Percentiles rank a stretch among this genome's conserved stretches.
These are phyloP conservation scores for human DNA, from an alignment of 2,113 vertebrate species.

Conservation along the genomic window GRCh38 chr1:38292001-38292500, in stretches of 20 bases:
- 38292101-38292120: constrained; percentile 64
- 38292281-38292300: constrained; percentile 83
- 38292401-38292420: constrained; percentile 32
- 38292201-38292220: constrained; percentile 97
- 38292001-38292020: background rate
- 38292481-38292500: background rate
- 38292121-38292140: constrained; percentile 54
- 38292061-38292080: constrained; percentile 63
- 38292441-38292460: background rate
- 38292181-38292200: constrained; percentile 82
- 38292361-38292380: constrained; percentile 72
- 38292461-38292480: background rate
- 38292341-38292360: constrained; percentile 75
- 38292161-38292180: constrained; percentile 79
- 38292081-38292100: constrained; percentile 73
- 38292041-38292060: background rate
- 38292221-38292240: constrained; percentile 97
- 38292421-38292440: background rate
- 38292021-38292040: background rate
- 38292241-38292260: constrained; percentile 95
- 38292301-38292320: constrained; percentile 86
- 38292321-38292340: constrained; percentile 76
- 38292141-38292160: constrained; percentile 76
- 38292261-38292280: constrained; percentile 97
- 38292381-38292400: constrained; percentile 37